These are phyloP conservation scores for Pherbina coryleti DNA, from an alignment of 2,888 invertebrate genomes.

Conservation along the genomic window DNA sequence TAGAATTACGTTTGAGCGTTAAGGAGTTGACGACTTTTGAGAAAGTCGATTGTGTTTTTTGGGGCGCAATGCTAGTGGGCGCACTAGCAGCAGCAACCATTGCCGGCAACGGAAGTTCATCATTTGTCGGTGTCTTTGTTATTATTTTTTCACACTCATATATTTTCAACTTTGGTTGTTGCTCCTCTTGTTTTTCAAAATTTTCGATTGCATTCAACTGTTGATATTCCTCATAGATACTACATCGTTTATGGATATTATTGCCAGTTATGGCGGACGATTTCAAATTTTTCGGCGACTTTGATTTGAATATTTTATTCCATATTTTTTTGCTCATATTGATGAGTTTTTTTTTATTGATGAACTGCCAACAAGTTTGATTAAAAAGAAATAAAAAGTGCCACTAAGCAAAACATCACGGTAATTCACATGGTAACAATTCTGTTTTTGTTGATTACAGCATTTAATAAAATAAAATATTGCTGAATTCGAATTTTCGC, in stretches of 20 bases:
- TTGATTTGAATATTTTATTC: slow-evolving; percentile 68
- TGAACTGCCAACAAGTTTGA: too few relatives aligned
- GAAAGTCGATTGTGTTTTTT: slow-evolving; percentile 51
- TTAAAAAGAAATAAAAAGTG: too few relatives aligned
- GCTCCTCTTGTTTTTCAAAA: slow-evolving; percentile 12
- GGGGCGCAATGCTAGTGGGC: slow-evolving; percentile 34
- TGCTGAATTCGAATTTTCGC: too few relatives aligned
- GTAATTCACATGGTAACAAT: slow-evolving; percentile 19
- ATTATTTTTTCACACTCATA: slow-evolving; percentile 16
- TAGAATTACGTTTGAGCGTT: slow-evolving; percentile 59
- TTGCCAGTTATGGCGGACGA: slow-evolving; percentile 38
- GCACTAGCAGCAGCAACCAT: slow-evolving; percentile 25
- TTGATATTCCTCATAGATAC: slow-evolving; percentile 64
- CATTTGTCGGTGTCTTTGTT: slow-evolving; percentile 22
- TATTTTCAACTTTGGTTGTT: slow-evolving; percentile 30
- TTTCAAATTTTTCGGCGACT: slow-evolving; percentile 59
- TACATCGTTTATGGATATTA: slow-evolving; percentile 60
- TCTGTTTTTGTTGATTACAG: background rate
- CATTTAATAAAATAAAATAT: background rate
- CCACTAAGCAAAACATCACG: slow-evolving; percentile 6
- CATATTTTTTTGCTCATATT: slow-evolving; percentile 69
- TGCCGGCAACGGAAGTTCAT: slow-evolving; percentile 27
- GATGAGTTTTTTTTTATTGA: background rate
- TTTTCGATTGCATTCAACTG: slow-evolving; percentile 53
- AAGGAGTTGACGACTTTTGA: slow-evolving; percentile 63